phyloP scores from a whole-genome alignment of 2,113 vertebrate genomes.

The Struthidea cinerea region DNA sequence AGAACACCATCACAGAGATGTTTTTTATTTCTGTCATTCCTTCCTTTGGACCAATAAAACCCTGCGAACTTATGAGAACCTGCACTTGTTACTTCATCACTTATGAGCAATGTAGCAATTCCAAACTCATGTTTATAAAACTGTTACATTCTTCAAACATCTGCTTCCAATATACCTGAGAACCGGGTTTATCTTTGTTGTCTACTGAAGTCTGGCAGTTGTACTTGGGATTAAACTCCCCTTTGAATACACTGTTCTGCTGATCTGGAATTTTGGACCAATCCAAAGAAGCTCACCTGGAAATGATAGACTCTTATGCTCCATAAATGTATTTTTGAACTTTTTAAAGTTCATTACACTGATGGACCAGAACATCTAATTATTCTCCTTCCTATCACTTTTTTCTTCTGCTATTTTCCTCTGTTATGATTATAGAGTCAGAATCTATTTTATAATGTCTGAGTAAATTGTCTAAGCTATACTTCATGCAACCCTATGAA shows the following conservation, averaged over 20 bases:
- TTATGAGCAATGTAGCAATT: neutral
- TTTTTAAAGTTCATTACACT: neutral
- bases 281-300: neutral
- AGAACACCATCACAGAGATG: neutral
- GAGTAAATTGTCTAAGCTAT: neutral
- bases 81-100: constrained; percentile 3
- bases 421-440: neutral
- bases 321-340: neutral
- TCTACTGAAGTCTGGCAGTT: neutral
- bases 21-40: neutral
- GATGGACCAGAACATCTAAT: neutral
- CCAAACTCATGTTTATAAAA: neutral
- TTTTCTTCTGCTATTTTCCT: neutral
- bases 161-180: neutral
- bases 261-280: neutral
- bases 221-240: neutral
- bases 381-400: neutral
- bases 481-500: neutral
- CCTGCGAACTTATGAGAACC: neutral
- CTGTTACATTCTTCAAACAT: neutral
- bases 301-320: neutral
- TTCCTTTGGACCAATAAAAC: neutral
- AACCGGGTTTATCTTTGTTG: neutral
- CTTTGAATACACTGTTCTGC: neutral
- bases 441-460: neutral